Evolutionary conservation across 1,140 invertebrate genomes (phyloP).

Genomic region (Diorhabda sublineata): DNA sequence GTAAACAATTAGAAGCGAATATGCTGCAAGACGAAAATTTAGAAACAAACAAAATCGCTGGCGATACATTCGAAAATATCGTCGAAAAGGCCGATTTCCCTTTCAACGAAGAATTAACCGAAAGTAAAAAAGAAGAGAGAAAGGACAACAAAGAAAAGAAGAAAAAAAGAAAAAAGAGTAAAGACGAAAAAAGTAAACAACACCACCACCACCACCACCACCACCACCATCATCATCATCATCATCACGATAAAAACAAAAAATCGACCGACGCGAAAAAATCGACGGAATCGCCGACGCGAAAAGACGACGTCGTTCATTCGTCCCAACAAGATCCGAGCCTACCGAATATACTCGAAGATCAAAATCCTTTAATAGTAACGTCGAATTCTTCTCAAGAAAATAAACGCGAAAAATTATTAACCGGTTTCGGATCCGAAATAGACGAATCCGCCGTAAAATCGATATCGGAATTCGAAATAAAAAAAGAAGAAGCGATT

Average conservation of each 20-base stretch:
- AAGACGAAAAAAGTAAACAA: slow-evolving; percentile 68
- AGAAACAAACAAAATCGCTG: too few relatives aligned
- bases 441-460: slow-evolving; percentile 72
- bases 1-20: slow-evolving; percentile 73
- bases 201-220: slow-evolving; percentile 68
- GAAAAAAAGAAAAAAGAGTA: slow-evolving; percentile 78
- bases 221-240: slow-evolving; percentile 57
- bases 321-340: slow-evolving; percentile 27
- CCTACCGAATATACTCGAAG: slow-evolving; percentile 40
- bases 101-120: slow-evolving; percentile 55
- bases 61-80: slow-evolving; percentile 42
- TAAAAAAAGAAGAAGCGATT: slow-evolving; percentile 37
- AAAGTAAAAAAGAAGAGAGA: slow-evolving; percentile 38
- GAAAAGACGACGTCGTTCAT: slow-evolving; percentile 13
- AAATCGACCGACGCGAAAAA: slow-evolving; percentile 29
- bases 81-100: slow-evolving; percentile 47
- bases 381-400: slow-evolving; percentile 46
- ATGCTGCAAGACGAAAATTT: slow-evolving; percentile 57
- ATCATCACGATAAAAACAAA: slow-evolving; percentile 43
- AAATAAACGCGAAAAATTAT: slow-evolving; percentile 57
- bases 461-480: slow-evolving; percentile 61
- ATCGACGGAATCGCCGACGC: slow-evolving; percentile 24
- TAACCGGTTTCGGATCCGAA: slow-evolving; percentile 65
- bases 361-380: slow-evolving; percentile 47
- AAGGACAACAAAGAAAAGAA: slow-evolving; percentile 71